A percentile compares a stretch with the other conserved stretches of the same genome.
These are phyloP conservation scores for Australoheros facetus DNA, from an alignment of 2,797 vertebrate species.

Conservation along the genomic window DNA sequence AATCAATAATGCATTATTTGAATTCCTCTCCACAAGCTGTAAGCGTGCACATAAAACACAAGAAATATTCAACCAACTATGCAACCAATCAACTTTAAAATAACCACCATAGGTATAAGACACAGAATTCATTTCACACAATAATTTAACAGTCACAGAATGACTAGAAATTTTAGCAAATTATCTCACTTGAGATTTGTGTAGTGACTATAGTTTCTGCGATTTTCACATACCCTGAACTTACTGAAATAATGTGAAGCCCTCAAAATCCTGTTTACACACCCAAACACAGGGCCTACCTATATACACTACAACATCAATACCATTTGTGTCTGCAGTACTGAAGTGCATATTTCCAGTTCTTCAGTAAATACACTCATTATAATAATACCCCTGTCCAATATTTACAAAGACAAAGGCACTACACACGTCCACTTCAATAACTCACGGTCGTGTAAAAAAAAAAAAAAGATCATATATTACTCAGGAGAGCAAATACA, in stretches of 20 bases:
- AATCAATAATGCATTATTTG: not conserved
- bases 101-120: not conserved
- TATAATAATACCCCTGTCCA: conserved; percentile 1
- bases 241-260: not conserved
- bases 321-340: not conserved
- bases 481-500: not conserved
- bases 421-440: not conserved
- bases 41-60: not conserved
- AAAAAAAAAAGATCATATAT: not conserved
- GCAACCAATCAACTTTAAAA: not conserved
- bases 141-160: not conserved
- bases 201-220: not conserved
- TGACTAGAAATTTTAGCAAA: not conserved
- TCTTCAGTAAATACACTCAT: not conserved
- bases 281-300: not conserved
- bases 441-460: not conserved
- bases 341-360: conserved; percentile 20
- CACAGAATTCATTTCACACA: conserved; percentile 4
- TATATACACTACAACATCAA: conserved; percentile 10
- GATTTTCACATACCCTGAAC: not conserved
- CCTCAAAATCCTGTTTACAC: not conserved
- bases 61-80: not conserved
- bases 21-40: not conserved
- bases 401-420: not conserved
- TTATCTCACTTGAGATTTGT: not conserved